These are phyloP conservation scores for Staurois parvus DNA, from an alignment of 2,797 vertebrate species.

Conservation along the genomic window DNA sequence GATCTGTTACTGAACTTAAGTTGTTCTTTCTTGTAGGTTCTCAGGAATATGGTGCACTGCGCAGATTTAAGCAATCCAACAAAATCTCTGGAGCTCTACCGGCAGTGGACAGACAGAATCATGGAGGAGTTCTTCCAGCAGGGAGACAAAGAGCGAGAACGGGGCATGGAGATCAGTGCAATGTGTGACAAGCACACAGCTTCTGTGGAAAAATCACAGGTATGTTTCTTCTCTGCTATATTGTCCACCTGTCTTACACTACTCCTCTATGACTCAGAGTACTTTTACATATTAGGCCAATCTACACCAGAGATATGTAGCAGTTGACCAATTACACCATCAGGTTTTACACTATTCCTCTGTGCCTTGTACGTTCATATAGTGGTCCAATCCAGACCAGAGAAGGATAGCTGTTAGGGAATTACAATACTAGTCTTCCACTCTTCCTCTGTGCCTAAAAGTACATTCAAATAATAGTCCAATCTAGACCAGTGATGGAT, in stretches of 20 bases:
- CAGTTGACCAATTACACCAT: no score
- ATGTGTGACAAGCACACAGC: conserved; percentile 99
- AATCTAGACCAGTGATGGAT: no score
- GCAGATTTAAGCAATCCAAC: conserved; percentile 98
- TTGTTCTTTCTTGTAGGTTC: conserved; percentile 80
- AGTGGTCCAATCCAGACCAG: background rate
- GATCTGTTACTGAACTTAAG: background rate
- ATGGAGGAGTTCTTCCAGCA: conserved; percentile 99
- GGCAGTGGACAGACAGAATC: conserved; percentile 97
- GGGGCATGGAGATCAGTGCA: conserved; percentile 97
- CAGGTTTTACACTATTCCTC: background rate
- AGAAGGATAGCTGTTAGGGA: no score
- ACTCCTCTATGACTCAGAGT: no score
- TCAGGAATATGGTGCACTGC: conserved; percentile 98
- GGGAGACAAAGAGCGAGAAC: conserved; percentile 93
- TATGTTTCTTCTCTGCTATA: conserved; percentile 65
- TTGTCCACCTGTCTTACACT: background rate
- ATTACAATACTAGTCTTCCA: no score
- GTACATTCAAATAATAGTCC: background rate
- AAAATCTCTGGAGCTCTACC: conserved; percentile 94
- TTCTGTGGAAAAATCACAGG: conserved; percentile 97
- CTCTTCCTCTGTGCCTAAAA: no score
- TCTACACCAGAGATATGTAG: no score
- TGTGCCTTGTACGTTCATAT: background rate
- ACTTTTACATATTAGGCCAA: background rate